phyloP scores from a whole-genome alignment of 2,888 invertebrate genomes.

The Zaprionus bogoriensis region DNA sequence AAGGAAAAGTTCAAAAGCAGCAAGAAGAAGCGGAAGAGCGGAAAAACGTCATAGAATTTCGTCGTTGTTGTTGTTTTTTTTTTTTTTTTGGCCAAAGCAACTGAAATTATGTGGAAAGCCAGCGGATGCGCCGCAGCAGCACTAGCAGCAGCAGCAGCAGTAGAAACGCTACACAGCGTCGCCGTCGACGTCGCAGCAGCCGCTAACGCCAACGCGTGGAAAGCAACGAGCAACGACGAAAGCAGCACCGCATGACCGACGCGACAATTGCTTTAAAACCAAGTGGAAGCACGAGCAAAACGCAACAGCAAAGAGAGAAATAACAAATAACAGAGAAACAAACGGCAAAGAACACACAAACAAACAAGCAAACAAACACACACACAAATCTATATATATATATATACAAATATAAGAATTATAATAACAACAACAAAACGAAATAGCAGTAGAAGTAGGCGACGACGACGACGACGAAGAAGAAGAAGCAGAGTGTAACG shows the following conservation, averaged over 20 bases:
- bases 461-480: too few relatives aligned
- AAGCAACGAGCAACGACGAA: slow-evolving; percentile 33
- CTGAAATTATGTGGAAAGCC: slow-evolving; percentile 43
- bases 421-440: too few relatives aligned
- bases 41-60: too few relatives aligned
- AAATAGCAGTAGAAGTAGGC: too few relatives aligned
- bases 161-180: slow-evolving; percentile 41
- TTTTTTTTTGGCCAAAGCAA: slow-evolving; percentile 16
- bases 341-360: too few relatives aligned
- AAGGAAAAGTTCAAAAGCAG: neutral
- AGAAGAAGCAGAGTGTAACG: slow-evolving; percentile 15
- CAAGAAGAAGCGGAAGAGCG: slow-evolving; percentile 8
- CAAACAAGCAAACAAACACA: too few relatives aligned
- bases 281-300: slow-evolving; percentile 23
- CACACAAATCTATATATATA: too few relatives aligned
- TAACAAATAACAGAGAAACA: slow-evolving; percentile 11
- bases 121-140: slow-evolving; percentile 48
- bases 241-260: slow-evolving; percentile 52
- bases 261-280: slow-evolving; percentile 34
- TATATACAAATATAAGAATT: too few relatives aligned
- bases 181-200: slow-evolving; percentile 48
- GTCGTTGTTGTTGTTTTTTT: neutral
- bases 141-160: slow-evolving; percentile 37
- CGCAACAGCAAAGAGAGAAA: slow-evolving; percentile 29
- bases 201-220: slow-evolving; percentile 54